phyloP scores from a whole-genome alignment of 2,113 vertebrate genomes.

The Apaloderma vittatum region DNA sequence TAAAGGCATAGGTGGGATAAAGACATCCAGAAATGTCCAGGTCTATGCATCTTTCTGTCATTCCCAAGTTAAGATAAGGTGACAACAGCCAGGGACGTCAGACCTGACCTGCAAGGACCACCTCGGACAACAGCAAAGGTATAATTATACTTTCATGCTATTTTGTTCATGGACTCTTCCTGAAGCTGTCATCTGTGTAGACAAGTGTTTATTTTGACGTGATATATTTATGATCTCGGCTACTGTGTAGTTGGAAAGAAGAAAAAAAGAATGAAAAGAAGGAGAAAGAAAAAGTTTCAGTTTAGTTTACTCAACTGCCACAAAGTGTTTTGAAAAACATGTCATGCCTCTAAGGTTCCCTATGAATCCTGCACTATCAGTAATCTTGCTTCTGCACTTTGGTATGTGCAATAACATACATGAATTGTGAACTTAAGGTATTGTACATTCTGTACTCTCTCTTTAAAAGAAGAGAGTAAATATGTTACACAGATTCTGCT shows the following conservation, averaged over 20 bases:
- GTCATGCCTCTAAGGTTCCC: neutral
- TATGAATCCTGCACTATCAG: neutral
- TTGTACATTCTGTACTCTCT: too few relatives aligned
- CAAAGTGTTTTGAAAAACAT: neutral
- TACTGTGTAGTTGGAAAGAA: constrained; percentile 10
- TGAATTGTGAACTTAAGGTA: neutral
- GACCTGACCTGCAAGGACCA: constrained; percentile 18
- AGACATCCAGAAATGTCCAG: neutral
- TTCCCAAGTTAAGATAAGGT: neutral
- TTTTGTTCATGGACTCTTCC: neutral
- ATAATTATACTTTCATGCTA: constrained; percentile 2
- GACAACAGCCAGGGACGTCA: neutral
- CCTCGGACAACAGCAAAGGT: neutral
- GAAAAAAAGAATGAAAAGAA: neutral
- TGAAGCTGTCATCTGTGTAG: constrained; percentile 12
- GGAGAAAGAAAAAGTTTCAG: neutral
- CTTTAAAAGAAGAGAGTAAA: neutral
- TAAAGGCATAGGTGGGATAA: neutral
- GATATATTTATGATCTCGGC: constrained; percentile 36
- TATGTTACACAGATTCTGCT: neutral
- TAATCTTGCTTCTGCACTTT: neutral
- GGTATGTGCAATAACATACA: neutral
- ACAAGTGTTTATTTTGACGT: constrained; percentile 51
- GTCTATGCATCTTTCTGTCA: neutral
- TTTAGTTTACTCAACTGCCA: neutral